Evolutionary conservation across 2,888 invertebrate genomes (phyloP), one percentile per base, ranked within the genome.

Genomic region (Molorchus minor): DNA sequence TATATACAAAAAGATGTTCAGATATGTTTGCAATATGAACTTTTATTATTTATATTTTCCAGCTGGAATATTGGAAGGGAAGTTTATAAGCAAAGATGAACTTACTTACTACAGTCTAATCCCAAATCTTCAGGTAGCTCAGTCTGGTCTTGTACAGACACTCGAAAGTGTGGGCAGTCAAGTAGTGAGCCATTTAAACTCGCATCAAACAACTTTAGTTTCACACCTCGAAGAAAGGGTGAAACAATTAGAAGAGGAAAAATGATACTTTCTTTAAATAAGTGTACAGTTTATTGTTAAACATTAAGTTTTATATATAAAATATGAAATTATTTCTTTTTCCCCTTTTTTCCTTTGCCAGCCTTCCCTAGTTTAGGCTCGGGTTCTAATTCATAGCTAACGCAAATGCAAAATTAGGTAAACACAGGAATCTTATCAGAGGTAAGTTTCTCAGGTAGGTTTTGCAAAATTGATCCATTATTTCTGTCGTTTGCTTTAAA

Each of bases 51-150:
- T n/a, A n/a, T n/a, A n/a, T 57, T 41, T 81, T 80, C 67, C 79
- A 90, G 90, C 87, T 77, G 93, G 88, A n/a, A 87, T 93, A 60
- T 84, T 90, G 47, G 87, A 93, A 71, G 87, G 88, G 43, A 84
- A 82, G 56, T 78, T 93, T 20, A 70, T 93, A 67, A 89, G 86
- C 61, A 85, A 85, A 66, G 88, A 88, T 74, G 90, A 93, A 70
- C 80, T 93, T 21, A 71, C 88, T 19, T 82, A 85, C 67, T 91
- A 86, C 69, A 87, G 89, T 56, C 80, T 84, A 72, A 81, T 91
- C 74, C 86, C 88, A 0, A 86, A 85, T 73, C 75, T 93, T 44
- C 85, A 87, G 69, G 81, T 84, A 15, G 87, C 87, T 0, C 87
- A 88, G 74, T 86, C 88, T 53, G 86, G 86, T 69, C 80, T 94